Evolutionary conservation across 2,113 vertebrate species (phyloP).

Genomic region (Xiphias gladius): DNA sequence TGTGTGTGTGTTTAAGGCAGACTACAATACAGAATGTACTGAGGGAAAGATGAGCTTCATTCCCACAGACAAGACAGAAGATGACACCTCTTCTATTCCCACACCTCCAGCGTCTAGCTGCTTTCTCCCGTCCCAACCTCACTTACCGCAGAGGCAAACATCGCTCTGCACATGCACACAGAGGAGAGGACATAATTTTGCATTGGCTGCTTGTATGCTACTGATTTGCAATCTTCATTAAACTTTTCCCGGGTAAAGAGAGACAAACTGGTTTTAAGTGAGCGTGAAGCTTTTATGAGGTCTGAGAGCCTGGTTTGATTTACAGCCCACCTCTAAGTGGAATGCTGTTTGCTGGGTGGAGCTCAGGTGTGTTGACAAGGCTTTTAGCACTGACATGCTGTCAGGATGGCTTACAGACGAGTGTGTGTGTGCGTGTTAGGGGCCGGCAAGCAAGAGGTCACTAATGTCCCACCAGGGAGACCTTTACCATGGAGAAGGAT

Average conservation of each 20-base stretch:
- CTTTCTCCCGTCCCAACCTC: slow-evolving; percentile 63
- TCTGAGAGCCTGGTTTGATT: slow-evolving; percentile 59
- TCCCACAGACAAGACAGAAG: slow-evolving; percentile 69
- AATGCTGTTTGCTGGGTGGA: slow-evolving; percentile 79
- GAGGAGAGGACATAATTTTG: slow-evolving; percentile 37
- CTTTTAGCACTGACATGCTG: slow-evolving; percentile 80
- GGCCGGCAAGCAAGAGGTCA: slow-evolving; percentile 67
- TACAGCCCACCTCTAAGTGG: slow-evolving; percentile 70
- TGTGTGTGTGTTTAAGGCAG: slow-evolving; percentile 3
- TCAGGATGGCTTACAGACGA: slow-evolving; percentile 73
- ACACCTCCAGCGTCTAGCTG: slow-evolving; percentile 71
- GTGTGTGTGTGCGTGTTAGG: slow-evolving; percentile 54
- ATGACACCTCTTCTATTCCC: slow-evolving; percentile 78
- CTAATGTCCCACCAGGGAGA: slow-evolving; percentile 71
- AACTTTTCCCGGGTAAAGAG: slow-evolving; percentile 30
- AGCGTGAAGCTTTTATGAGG: slow-evolving; percentile 32
- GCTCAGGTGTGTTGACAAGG: slow-evolving; percentile 80
- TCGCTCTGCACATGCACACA: slow-evolving; percentile 43
- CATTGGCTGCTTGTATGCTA: slow-evolving; percentile 26
- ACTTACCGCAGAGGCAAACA: slow-evolving; percentile 64
- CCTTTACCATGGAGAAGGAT: slow-evolving; percentile 55
- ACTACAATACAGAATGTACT: slow-evolving; percentile 28
- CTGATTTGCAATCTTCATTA: slow-evolving; percentile 14
- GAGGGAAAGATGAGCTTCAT: slow-evolving; percentile 49
- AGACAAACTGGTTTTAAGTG: slow-evolving; percentile 28